Evolutionary conservation across 2,113 vertebrate genomes (phyloP), one percentile per base, ranked within the genome.

Genomic region (Psittacula cyanocephala): DNA sequence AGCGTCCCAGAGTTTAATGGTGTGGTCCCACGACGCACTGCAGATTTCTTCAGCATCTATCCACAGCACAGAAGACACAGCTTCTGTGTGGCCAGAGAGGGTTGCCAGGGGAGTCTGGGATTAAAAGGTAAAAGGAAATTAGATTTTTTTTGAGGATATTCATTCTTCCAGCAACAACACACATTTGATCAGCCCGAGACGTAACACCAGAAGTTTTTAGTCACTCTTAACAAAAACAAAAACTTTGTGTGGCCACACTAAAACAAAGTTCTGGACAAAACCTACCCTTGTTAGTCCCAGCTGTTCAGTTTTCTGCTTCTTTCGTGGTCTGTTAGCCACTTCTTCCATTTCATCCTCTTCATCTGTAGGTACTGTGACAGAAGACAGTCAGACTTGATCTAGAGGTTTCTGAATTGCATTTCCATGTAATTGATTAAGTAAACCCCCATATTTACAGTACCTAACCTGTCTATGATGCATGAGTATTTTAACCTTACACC

Each of bases 1-100:
- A 3, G 97, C 98, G 12, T 99, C 99, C 99, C 99, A 99, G 28
- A 99, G 44, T 64, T 98, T 98, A 60, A 99, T 99, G 35, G 99
- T 99, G 96, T 99, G 99, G 94, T 99, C 99, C 99, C 99, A 99
- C 0, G 99, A 99, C 0, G 99, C 99, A 68, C 99, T 99, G 98
- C 99, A 99, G 35, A 99, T 94, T 94, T 99, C 99, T 91, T 99
- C 99, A 24, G 97, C 80, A 93, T 99, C 99, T 64, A 97, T 98
- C 99, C 99, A 99, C 31, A 99, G 97, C 55, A 99, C 98, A 2
- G 99, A 99, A 29, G 99, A 99, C 75, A 99, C 84, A 0, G 99
- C 99, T 97, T 99, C 99, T 27, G 90, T 99, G 96, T 99, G 99
- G 77, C 99, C 99, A 15, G 99, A 99, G 6, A 99, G 95, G 7